A percentile compares a stretch with the other conserved stretches of the same genome.
These are phyloP conservation scores for Hirtodrosophila trivittata DNA, from an alignment of 2,888 invertebrate species.

Conservation along the genomic window DNA sequence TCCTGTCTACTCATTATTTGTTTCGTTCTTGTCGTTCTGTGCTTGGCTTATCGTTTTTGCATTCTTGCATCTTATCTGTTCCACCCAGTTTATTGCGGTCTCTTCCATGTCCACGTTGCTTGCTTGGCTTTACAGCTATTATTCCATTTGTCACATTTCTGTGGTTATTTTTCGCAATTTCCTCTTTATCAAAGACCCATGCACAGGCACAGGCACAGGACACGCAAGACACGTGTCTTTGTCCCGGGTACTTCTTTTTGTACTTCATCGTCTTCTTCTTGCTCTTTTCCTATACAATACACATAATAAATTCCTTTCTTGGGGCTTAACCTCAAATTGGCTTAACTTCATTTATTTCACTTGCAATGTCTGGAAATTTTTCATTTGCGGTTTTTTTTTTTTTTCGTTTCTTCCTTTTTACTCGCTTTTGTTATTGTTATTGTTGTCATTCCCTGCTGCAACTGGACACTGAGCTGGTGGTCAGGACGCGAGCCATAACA, in stretches of 20 bases:
- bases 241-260: constrained; percentile 12
- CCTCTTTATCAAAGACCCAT: constrained; percentile 15
- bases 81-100: constrained; percentile 38
- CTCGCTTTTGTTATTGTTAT: neutral
- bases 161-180: constrained; percentile 59
- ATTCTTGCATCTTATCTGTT: constrained; percentile 48
- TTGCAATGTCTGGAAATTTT: constrained; percentile 65
- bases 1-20: neutral
- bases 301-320: constrained; percentile 72
- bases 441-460: constrained; percentile 15
- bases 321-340: constrained; percentile 73
- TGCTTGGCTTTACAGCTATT: constrained; percentile 65
- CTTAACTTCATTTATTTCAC: constrained; percentile 75
- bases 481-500: constrained; percentile 44
- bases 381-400: constrained; percentile 57
- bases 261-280: constrained; percentile 9
- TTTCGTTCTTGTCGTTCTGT: neutral
- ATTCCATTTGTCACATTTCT: constrained; percentile 74
- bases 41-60: constrained; percentile 31
- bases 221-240: constrained; percentile 53
- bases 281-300: constrained; percentile 10
- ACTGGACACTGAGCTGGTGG: constrained; percentile 37
- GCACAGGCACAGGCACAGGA: constrained; percentile 29
- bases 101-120: constrained; percentile 26
- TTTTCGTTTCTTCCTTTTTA: neutral